Percentiles rank a stretch among this genome's conserved stretches.
Evolutionary conservation across 2,113 vertebrate genomes (phyloP).

Genomic region (Charadrius vociferus): DNA sequence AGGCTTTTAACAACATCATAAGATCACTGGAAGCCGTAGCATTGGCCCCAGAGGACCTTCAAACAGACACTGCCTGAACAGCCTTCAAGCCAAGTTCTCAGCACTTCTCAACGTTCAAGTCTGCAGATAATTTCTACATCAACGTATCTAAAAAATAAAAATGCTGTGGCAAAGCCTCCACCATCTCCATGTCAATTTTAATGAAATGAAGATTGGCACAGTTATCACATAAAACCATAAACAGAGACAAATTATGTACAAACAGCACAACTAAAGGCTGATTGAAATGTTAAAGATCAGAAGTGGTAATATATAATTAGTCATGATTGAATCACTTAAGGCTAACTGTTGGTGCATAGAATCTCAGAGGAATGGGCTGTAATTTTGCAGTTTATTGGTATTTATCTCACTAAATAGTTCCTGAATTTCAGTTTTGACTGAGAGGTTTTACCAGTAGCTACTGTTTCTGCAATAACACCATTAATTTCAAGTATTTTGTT

Average conservation of each 20-base stretch:
- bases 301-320: constrained; percentile 20
- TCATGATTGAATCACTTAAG: constrained; percentile 28
- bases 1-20: rapidly evolving
- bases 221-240: constrained; percentile 10
- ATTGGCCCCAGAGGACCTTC: neutral
- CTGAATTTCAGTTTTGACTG: neutral
- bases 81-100: neutral
- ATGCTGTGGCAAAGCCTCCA: neutral
- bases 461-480: neutral
- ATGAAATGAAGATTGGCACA: constrained; percentile 11
- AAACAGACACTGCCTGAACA: neutral
- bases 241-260: constrained; percentile 20
- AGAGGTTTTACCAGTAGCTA: neutral
- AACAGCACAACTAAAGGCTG: constrained; percentile 16
- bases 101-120: neutral
- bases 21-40: neutral
- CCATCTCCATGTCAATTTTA: neutral
- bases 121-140: neutral
- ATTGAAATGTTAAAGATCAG: constrained; percentile 43
- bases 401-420: neutral
- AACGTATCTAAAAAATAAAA: neutral
- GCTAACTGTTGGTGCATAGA: neutral
- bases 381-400: constrained; percentile 13
- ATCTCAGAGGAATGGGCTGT: neutral
- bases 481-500: neutral